Evolutionary conservation across 2,797 vertebrate species (phyloP).

Genomic region (Discoglossus pictus): DNA sequence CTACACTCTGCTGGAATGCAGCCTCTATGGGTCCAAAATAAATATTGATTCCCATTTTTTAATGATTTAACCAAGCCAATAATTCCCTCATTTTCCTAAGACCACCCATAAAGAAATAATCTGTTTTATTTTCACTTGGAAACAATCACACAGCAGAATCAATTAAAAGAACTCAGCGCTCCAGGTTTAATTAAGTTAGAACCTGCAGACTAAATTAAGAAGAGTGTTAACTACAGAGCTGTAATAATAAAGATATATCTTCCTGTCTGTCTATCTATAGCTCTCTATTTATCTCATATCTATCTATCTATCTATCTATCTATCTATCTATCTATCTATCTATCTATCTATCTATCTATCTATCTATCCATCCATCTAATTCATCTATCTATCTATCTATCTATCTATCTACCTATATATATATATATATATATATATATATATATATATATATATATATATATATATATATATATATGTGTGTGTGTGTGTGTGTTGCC

Average conservation of each 20-base stretch:
- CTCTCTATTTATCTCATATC: no score
- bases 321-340: no score
- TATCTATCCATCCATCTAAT: no score
- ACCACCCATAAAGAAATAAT: conserved; percentile 53
- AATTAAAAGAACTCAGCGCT: conserved; percentile 49
- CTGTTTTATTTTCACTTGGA: conserved; percentile 53
- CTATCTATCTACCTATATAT: no score
- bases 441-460: no score
- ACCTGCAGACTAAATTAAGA: conserved; percentile 49
- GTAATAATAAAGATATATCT: conserved; percentile 44
- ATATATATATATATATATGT: no score
- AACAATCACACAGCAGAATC: conserved; percentile 52
- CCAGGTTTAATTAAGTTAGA: conserved; percentile 52
- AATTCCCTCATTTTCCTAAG: conserved; percentile 51
- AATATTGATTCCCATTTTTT: conserved; percentile 54
- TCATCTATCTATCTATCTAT: no score
- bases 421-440: no score
- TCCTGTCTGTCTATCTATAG: conserved; percentile 27
- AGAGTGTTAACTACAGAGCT: conserved; percentile 49
- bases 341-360: no score
- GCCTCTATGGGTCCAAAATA: conserved; percentile 38
- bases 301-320: no score
- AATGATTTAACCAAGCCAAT: conserved; percentile 53
- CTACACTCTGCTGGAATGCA: conserved; percentile 36
- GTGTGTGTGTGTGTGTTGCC: no score